phyloP scores from a whole-genome alignment of 2,113 vertebrate genomes.

The Stegastes partitus region DNA sequence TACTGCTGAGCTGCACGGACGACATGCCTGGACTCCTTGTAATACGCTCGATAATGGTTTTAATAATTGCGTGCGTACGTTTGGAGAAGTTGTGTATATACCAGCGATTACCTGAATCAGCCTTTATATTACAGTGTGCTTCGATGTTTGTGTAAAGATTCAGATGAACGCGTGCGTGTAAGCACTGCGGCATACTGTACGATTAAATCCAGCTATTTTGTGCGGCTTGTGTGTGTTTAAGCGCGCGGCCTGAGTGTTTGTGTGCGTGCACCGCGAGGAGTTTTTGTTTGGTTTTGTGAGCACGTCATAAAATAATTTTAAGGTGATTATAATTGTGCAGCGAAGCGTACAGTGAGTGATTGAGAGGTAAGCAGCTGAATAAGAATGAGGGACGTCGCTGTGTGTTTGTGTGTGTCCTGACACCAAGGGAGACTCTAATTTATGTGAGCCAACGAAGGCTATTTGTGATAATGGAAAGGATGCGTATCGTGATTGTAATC shows the following conservation, averaged over 20 bases:
- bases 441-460: slow-evolving; percentile 25
- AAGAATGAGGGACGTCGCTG: slow-evolving; percentile 60
- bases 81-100: slow-evolving; percentile 26
- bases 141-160: slow-evolving; percentile 27
- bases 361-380: slow-evolving; percentile 77
- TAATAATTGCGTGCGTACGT: slow-evolving; percentile 29
- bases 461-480: slow-evolving; percentile 56
- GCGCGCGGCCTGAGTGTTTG: neutral
- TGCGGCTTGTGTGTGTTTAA: neutral
- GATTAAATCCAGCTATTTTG: slow-evolving; percentile 16
- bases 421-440: slow-evolving; percentile 38
- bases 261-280: slow-evolving; percentile 1
- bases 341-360: slow-evolving; percentile 72
- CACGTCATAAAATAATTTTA: slow-evolving; percentile 78
- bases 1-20: slow-evolving; percentile 25
- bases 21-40: slow-evolving; percentile 31
- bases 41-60: slow-evolving; percentile 40
- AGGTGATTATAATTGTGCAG: slow-evolving; percentile 82
- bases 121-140: slow-evolving; percentile 36
- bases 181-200: neutral
- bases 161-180: neutral
- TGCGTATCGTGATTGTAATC: slow-evolving; percentile 63
- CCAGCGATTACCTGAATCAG: slow-evolving; percentile 49
- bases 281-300: slow-evolving; percentile 69
- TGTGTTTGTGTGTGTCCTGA: slow-evolving; percentile 22